Conservation (phyloP, 2,888 invertebrate genomes). For the Coenonympha arcania region DNA sequence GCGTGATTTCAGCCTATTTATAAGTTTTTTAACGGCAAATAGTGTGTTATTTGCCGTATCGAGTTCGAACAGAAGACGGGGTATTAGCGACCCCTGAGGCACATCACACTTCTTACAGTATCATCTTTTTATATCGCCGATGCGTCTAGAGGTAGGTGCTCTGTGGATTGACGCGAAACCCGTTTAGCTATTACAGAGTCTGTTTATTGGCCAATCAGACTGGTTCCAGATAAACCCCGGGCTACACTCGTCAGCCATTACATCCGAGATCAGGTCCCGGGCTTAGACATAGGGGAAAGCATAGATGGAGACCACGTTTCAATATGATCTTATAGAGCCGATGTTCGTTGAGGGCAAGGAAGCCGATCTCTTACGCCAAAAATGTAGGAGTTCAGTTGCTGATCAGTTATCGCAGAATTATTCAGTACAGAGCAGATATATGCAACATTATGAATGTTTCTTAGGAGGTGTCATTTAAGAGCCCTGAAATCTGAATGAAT, state of each 20-base stretch:
- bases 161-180: conserved; percentile 21
- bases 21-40: too few species aligned
- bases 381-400: too few species aligned
- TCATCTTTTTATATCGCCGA: background rate
- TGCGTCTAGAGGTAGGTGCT: conserved; percentile 15
- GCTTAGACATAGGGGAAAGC: background rate
- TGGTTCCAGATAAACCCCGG: conserved; percentile 37
- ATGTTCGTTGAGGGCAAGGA: background rate
- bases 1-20: too few species aligned
- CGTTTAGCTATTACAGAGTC: conserved; percentile 37
- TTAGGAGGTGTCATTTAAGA: too few species aligned
- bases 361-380: background rate
- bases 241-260: conserved; percentile 26
- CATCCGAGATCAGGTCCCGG: conserved; percentile 11
- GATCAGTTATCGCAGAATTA: too few species aligned
- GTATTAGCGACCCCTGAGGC: too few species aligned
- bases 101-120: background rate
- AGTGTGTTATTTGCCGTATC: too few species aligned
- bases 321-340: too few species aligned
- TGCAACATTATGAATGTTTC: too few species aligned
- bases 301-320: background rate
- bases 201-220: conserved; percentile 50
- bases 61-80: too few species aligned
- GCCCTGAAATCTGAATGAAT: too few species aligned
- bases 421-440: too few species aligned